Base-by-base conservation (phyloP, 1,140 invertebrate genomes). In the Cataglyphis hispanica region DNA sequence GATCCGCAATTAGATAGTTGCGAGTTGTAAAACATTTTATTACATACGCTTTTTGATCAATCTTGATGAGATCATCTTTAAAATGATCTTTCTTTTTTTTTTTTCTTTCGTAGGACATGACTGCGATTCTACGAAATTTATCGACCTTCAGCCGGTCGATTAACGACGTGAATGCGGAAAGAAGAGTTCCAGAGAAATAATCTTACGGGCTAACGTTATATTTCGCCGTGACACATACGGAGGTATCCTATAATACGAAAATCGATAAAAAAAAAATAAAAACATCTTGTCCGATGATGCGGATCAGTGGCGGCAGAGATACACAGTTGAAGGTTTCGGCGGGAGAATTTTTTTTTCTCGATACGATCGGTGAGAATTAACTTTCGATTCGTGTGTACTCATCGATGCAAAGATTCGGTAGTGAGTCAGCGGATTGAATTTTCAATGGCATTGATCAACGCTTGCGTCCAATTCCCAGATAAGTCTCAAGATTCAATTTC, bases 351-450 rank as follows among this genome's bases (percentile, higher is more conserved):
- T 63, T 58, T 40, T 80, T 89, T 88, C 84, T 56, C 19, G 11
- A 70, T 72, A 89, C 19, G 4, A 40, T 25, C 40, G 46, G 40
- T 43, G 10, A 43, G 43, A 53, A 27, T 16, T 10, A 56, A 46
- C 40, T 64, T 75, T 86, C n/a, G n/a, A 40, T 56, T n/a, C 40
- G 70, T 53, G 56, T 19, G 34, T 56, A 56, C 10, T 67, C n/a
- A 25, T 58, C 81, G 56, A 87, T 11, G 27, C 19, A 31, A 72
- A 53, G 67, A 46, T 34, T 78, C 84, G 74, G 76, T 64, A 64
- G 76, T 90, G 89, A 91, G 61, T 88, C 86, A 88, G 86, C 89
- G 31, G 13, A 43, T 80, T 67, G 19, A 56, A 61, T 76, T 46
- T 60, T 40, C 61, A 85, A 76, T 53, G 66, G 64, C 77, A 80